Evolutionary conservation across 2,888 invertebrate species (phyloP).

Genomic region (Scaptodrosophila latifasciaeformis): DNA sequence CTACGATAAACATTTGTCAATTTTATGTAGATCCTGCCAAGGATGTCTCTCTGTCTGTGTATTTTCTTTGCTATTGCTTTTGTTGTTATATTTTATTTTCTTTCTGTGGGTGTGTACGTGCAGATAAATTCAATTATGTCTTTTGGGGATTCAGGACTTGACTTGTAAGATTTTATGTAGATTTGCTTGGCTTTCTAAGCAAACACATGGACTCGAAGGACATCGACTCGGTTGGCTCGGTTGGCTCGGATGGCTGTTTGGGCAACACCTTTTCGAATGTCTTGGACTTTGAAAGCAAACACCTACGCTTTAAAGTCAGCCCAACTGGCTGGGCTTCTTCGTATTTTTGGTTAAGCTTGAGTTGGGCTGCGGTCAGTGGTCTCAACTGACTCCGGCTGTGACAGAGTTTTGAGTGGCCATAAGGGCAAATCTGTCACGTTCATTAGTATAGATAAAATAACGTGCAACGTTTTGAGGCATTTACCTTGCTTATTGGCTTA

Average conservation of each 20-base stretch:
- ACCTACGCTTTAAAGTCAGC: too few relatives aligned
- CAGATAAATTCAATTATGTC: slow-evolving; percentile 27
- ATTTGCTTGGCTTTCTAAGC: slow-evolving; percentile 30
- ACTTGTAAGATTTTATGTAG: slow-evolving; percentile 31
- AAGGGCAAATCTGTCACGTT: slow-evolving; percentile 43
- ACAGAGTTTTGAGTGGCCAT: slow-evolving; percentile 29
- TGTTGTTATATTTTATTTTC: too few relatives aligned
- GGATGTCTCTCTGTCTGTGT: not conserved
- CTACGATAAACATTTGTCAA: slow-evolving; percentile 1
- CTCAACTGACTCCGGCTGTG: slow-evolving; percentile 10
- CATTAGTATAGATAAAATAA: slow-evolving; percentile 27
- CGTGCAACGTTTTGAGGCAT: too few relatives aligned
- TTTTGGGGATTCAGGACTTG: slow-evolving; percentile 16
- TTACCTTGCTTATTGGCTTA: not conserved
- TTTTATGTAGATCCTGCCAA: too few relatives aligned
- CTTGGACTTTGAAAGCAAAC: slow-evolving; percentile 26
- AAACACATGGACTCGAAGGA: not conserved
- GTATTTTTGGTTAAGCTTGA: too few relatives aligned
- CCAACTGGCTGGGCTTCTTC: too few relatives aligned
- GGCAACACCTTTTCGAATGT: slow-evolving; percentile 6
- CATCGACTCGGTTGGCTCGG: too few relatives aligned
- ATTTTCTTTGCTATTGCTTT: too few relatives aligned
- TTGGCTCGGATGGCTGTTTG: too few relatives aligned
- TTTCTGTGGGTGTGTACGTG: not conserved
- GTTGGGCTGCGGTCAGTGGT: not conserved